Evolutionary conservation across 1,140 invertebrate species (phyloP), one percentile per base, ranked within the genome.

Genomic region (Halotydeus destructor): DNA sequence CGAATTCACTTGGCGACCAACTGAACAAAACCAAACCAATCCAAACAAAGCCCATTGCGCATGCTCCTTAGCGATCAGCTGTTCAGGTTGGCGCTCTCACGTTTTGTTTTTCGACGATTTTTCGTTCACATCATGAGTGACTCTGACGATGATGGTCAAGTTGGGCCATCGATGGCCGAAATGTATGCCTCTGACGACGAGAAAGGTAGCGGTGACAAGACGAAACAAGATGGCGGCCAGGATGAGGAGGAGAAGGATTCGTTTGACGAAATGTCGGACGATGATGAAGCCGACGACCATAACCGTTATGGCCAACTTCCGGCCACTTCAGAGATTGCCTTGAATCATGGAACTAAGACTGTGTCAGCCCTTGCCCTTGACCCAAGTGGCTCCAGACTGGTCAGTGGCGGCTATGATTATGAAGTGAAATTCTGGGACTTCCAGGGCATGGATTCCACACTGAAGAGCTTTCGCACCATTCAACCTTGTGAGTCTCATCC

Each of bases 391-490:
- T 79, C 84, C 14, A 65, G 91, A 22, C 60, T 97, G 11, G 82
- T 85, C 0, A 79, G 81, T n/a, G 89, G 91, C 8, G 61, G 66
- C 5, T 71, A 84, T 21, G 88, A 97, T 56, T 98, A 94, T 62
- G 84, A 94, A 50, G 76, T 98, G 0, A 78, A 76, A 43, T 81
- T 97, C 49, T 98, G 85, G 84, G 91, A 98, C 62, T 98, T 97
- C 68, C 78, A 83, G 43, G 89, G 89, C 6, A 96, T 98, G 86
- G 88, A 97, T 60, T 69, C 77, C 0, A 73, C 76, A 1, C 68
- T 93, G 61, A 69, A 78, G 38, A 81, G 81, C 48, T 97, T 96
- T 56, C 69, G 91, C n/a, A 80, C 76, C 0, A 60, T 94, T 5
- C 73, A 78, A 49, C 91, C 91, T 0, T 91, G 83, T 60, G 89